Percentiles rank a stretch among this genome's conserved stretches.
Evolutionary conservation across 1,140 invertebrate genomes (phyloP).

Genomic region (Trachymyrmex septentrionalis): DNA sequence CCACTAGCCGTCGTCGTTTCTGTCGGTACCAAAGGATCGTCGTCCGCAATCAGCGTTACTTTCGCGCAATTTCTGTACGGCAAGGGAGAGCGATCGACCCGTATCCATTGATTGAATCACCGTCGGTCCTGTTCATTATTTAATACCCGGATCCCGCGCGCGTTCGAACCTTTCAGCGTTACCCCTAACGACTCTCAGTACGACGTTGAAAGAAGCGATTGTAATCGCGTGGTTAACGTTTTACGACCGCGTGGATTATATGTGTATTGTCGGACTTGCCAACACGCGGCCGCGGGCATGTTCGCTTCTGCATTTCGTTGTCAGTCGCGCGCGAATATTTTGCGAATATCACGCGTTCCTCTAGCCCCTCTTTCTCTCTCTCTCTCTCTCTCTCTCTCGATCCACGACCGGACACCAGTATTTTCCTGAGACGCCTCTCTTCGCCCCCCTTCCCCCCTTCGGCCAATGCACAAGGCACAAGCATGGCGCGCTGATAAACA

Average conservation of each 20-base stretch:
- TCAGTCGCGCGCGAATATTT: neutral
- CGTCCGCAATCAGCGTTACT: constrained; percentile 31
- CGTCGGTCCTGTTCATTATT: constrained; percentile 29
- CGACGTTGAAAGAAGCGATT: constrained; percentile 34
- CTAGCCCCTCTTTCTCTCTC: neutral
- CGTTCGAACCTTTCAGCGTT: constrained; percentile 12
- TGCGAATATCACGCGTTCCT: constrained; percentile 1
- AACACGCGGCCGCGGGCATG: neutral
- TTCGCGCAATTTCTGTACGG: constrained; percentile 39
- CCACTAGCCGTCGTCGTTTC: no score
- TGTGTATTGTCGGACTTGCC: neutral
- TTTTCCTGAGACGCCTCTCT: constrained; percentile 1
- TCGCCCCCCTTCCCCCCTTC: neutral
- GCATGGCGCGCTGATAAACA: constrained; percentile 56
- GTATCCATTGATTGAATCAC: constrained; percentile 36
- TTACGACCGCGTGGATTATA: constrained; percentile 35
- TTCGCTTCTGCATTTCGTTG: neutral
- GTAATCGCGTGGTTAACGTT: constrained; percentile 37
- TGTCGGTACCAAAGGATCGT: constrained; percentile 19
- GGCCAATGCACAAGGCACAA: constrained; percentile 41
- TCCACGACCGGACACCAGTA: no score
- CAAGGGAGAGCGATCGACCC: constrained; percentile 7
- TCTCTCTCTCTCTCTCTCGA: neutral
- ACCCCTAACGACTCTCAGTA: constrained; percentile 3
- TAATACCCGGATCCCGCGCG: constrained; percentile 20